Base-by-base conservation (phyloP, 2,113 vertebrate genomes). In the Gopherus flavomarginatus region DNA sequence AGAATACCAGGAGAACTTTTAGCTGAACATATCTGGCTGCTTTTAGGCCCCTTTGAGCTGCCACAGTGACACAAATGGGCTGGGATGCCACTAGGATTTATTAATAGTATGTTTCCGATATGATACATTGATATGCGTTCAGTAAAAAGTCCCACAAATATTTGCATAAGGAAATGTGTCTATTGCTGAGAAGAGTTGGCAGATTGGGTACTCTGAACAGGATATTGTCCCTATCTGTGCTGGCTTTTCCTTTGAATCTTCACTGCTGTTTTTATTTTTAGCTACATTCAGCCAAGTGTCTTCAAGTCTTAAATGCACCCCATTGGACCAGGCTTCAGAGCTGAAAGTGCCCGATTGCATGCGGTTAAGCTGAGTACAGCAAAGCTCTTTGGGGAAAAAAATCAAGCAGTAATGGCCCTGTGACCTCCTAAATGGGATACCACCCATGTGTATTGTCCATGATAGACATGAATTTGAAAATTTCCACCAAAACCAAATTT, bases 221-320 rank as follows among this genome's bases (percentile, higher is more conserved):
- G 31, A 69, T 69, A 8, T 7, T 8, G 13, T 69, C 35, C 12
- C 14, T 69, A 35, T n/a, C 62, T 17, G 16, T 69, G 31, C 62
- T 69, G 59, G 16, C n/a, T 69, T n/a, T 69, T 69, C 62, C 62
- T 1, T 2, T 53, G 16, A 49, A 80, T 87, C 87, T 92, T 90
- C 75, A 50, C 24, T 56, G 5, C 52, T 62, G 19, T 16, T 38
- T 90, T 79, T 12, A 56, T 50, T 87, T 87, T 77, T 77, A 78
- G 53, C 4, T 69, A 9, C 4, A 4, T 69, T 78, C 14, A 87
- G 86, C 44, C 29, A 10, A 0, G 0, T 16, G 1, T 57, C 9
- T 69, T 31, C 59, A 0, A n/a, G 16, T 65, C 14, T 62, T 83
- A 69, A n/a, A 69, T 4, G 13, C 62, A 69, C 16, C 35, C 35